A percentile compares a stretch with the other conserved stretches of the same genome.
These are phyloP conservation scores for Eumaeus atala DNA, from an alignment of 1,140 invertebrate genomes.

Conservation along the genomic window DNA sequence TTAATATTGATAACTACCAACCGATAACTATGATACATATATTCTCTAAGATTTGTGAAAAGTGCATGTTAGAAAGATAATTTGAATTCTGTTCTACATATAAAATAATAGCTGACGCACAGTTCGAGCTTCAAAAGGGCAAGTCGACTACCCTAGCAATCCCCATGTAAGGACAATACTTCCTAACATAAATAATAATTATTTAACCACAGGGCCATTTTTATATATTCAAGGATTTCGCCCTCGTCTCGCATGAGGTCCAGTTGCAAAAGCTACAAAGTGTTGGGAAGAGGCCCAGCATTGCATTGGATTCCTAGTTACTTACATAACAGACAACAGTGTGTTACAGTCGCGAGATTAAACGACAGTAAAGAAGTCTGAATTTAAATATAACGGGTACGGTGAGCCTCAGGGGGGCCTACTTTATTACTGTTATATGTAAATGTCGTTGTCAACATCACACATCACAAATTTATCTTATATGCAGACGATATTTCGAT, in stretches of 20 bases:
- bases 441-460: conserved; percentile 13
- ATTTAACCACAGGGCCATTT: too few species aligned
- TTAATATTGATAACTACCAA: neutral
- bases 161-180: too few species aligned
- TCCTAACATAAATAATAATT: too few species aligned
- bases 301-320: neutral
- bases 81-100: too few species aligned
- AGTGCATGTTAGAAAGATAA: too few species aligned
- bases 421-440: conserved; percentile 12
- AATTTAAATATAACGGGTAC: neutral
- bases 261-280: neutral
- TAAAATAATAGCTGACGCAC: too few species aligned
- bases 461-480: conserved; percentile 10
- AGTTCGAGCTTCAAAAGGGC: too few species aligned
- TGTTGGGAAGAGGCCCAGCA: neutral
- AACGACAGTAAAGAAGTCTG: neutral
- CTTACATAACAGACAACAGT: neutral
- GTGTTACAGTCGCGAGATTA: neutral
- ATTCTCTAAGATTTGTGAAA: neutral
- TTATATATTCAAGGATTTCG: too few species aligned
- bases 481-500: neutral
- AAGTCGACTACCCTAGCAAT: too few species aligned
- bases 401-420: neutral
- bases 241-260: neutral
- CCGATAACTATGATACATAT: neutral